Percentiles rank a stretch among this genome's conserved stretches.
phyloP scores from a whole-genome alignment of 2,888 invertebrate genomes.

The Shargacucullia verbasci region DNA sequence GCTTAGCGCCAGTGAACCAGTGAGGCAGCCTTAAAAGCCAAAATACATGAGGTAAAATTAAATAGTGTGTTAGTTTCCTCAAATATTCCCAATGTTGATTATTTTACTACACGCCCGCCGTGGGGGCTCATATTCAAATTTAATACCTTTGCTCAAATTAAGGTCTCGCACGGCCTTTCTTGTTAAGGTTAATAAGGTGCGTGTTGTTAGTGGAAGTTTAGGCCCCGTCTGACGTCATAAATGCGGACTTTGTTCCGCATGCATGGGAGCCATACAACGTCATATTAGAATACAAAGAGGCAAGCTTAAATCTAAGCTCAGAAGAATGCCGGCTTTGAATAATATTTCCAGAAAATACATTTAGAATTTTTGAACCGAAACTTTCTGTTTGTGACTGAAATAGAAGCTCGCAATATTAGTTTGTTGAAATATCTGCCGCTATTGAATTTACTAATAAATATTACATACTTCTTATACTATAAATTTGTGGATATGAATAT shows the following conservation, averaged over 20 bases:
- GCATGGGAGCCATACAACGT: slow-evolving; percentile 36
- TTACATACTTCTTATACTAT: slow-evolving; percentile 8
- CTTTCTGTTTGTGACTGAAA: slow-evolving; percentile 31
- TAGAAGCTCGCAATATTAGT: slow-evolving; percentile 21
- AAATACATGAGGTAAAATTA: slow-evolving; percentile 24
- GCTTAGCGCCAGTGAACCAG: no score
- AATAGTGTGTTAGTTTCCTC: slow-evolving; percentile 34
- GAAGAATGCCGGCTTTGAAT: slow-evolving; percentile 47
- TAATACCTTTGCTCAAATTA: slow-evolving; percentile 67
- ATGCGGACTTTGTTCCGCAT: slow-evolving; percentile 47
- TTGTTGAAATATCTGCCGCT: slow-evolving; percentile 12
- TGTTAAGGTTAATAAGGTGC: slow-evolving; percentile 68
- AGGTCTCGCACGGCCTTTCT: slow-evolving; percentile 61
- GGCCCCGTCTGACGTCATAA: slow-evolving; percentile 46
- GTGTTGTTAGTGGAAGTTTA: slow-evolving; percentile 63
- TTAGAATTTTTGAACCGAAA: slow-evolving; percentile 33
- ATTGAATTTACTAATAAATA: slow-evolving; percentile 12
- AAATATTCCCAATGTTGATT: slow-evolving; percentile 43
- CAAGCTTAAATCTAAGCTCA: slow-evolving; percentile 41
- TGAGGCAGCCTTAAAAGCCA: slow-evolving; percentile 13
- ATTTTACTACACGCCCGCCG: slow-evolving; percentile 55
- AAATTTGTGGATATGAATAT: slow-evolving; percentile 26
- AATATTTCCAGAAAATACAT: slow-evolving; percentile 47
- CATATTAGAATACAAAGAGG: slow-evolving; percentile 52
- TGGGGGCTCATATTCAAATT: slow-evolving; percentile 66